Base-by-base conservation (phyloP, 1,140 invertebrate genomes). In the Drosophila mojavensis region DNA sequence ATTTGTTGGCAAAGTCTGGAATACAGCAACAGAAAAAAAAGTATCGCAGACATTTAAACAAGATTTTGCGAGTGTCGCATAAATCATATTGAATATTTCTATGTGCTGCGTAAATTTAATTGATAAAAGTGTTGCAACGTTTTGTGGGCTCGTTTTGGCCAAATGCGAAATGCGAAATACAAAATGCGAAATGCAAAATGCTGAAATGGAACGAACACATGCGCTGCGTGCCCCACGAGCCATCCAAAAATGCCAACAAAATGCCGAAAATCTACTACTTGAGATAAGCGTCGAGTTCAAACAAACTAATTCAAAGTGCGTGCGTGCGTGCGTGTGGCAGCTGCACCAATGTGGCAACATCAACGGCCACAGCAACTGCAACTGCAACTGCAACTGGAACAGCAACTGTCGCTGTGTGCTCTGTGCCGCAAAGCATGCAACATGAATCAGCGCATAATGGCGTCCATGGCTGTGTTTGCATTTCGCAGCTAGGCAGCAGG, bases 271-370 rank as follows among this genome's bases (percentile, higher is more conserved):
- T 89, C 84, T 89, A 89, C 84, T 80, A 81, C 84, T 89, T 89
- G 80, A 89, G 84, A 89, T 89, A 89, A 67, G 63, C 41, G 62
- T 64, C 36, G 60, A 88, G 74, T 89, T 89, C 84, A 89, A 89
- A 89, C 84, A 89, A 89, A 89, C 84, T 89, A 89, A 89, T 89
- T 84, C 84, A 89, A 81, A 88, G 84, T 88, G 83, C 51, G 66
- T 76, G 66, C 54, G 51, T 60, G 72, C 51, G 66, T 76, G 66
- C 54, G 51, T 60, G 72, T 56, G 45, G 33, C 56, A 45, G 24
- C 15, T 55, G 53, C 30, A 15, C 7, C 30, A 26, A 36, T 55
- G 53, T 36, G n/a, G 15, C 53, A 56, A 33, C 36, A 43, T 28
- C 28, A 61, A 54, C 63, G 67, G 70, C 50, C 53, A 33, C 51